phyloP scores from a whole-genome alignment of 1,140 invertebrate genomes.

The Elymnias hypermnestra region DNA sequence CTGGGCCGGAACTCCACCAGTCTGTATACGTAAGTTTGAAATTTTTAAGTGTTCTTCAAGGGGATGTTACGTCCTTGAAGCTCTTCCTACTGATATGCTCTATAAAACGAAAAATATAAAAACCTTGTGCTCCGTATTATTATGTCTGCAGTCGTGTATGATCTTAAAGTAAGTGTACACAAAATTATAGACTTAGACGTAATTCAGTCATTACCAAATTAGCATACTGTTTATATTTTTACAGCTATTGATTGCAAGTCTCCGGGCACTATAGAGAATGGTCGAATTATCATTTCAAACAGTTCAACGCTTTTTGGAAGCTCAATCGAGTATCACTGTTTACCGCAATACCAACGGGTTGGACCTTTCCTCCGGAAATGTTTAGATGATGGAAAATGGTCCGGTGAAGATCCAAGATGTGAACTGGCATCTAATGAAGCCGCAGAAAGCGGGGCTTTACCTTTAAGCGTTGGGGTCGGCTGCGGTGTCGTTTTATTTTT shows the following conservation, averaged over 20 bases:
- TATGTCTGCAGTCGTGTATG: too few relatives aligned
- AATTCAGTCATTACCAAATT: too few relatives aligned
- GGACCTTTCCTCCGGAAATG: constrained; percentile 90
- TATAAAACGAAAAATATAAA: too few relatives aligned
- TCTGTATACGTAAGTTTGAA: constrained; percentile 85
- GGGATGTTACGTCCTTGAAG: too few relatives aligned
- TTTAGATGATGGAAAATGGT: constrained; percentile 88
- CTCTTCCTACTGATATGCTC: too few relatives aligned
- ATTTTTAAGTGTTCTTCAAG: background rate
- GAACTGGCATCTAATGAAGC: constrained; percentile 80
- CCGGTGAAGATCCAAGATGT: constrained; percentile 87
- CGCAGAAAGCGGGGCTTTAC: constrained; percentile 82
- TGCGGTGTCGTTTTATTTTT: constrained; percentile 86
- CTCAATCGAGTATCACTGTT: constrained; percentile 91
- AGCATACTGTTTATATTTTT: too few relatives aligned
- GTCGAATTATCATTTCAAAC: constrained; percentile 90
- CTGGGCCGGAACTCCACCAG: constrained; percentile 88
- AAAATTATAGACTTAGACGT: too few relatives aligned
- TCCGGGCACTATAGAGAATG: constrained; percentile 88
- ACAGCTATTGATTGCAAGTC: constrained; percentile 89
- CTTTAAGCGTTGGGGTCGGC: constrained; percentile 87
- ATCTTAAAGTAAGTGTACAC: too few relatives aligned
- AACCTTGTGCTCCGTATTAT: too few relatives aligned
- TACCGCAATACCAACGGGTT: constrained; percentile 88
- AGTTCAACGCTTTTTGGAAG: constrained; percentile 88